Evolutionary conservation across 2,797 vertebrate species (phyloP), one percentile per base, ranked within the genome.

Genomic region (Zalophus californianus): DNA sequence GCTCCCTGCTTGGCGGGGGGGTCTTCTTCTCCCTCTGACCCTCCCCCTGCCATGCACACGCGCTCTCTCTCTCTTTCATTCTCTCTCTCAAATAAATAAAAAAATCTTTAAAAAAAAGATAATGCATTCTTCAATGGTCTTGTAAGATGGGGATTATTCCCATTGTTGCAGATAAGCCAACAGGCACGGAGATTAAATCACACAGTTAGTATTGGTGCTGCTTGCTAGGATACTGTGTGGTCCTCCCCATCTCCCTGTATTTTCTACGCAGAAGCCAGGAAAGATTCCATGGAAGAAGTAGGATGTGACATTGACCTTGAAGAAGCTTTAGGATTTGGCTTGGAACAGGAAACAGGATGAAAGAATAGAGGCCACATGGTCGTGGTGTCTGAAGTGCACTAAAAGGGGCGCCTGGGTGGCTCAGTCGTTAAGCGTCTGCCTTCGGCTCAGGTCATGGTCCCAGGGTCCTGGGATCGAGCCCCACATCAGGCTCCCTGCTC

Each of bases 311-410:
- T 52, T 41, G 78, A 96, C 48, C n/a, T 88, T 62, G 38, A 88
- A 83, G 92, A 94, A 89, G 50, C 83, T 50, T 23, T 54, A 68
- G 87, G 32, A n/a, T 86, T 96, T 91, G 85, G 75, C n/a, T 48
- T 86, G 62, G 58, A 82, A 64, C 27, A 56, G 50, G 60, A 94
- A 83, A 29, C 2, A 52, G 58, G 50, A 38, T 72, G 6, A 52
- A 86, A 79, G 68, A 62, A 48, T 8, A 77, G 50, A 77, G 50
- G 64, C 89, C 41, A 9, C 6, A 0, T 38, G 12, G 52, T 44
- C 35, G 1, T 50, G 38, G 54, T 35, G 23, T 80, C 25, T 77
- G 80, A 62, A 64, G 56, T 89, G 52, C 29, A 41, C 79, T 41
- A 41, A 48, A 75, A 38, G 20, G 44, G 44, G 44, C 44, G 7